Evolutionary conservation across 37 sponge, comb jelly and placozoan species (phyloP), one percentile per base, ranked within the genome.

Genomic region (Mnemiopsis leidyi): DNA sequence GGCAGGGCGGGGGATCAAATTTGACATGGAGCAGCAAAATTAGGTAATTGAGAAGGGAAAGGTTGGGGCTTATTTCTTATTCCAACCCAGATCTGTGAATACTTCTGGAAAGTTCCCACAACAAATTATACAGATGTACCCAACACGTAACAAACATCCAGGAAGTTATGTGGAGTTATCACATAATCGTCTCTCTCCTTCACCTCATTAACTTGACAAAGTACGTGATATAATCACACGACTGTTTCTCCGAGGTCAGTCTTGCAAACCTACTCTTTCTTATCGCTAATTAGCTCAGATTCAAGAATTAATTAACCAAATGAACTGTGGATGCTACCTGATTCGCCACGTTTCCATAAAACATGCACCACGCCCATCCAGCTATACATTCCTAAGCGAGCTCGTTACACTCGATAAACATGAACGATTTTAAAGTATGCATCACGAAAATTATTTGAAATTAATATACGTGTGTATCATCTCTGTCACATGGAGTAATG

Each of bases 361-460:
- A 32, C 79, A 77, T 77, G 79, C 79, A 77, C 79, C 79, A 77
- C 79, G 79, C 79, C 79, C 32, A 34, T 13, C 36, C 3, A 33
- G 1, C 26, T 34, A 77, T 77, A 77, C 20, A 31, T 77, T 77
- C 79, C 34, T 48, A 33, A 28, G 79, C 18, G 61, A 18, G 61
- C 32, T 34, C 79, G 26, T 77, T 77, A 77, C 79, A 77, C 79
- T 31, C 18, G 20, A 16, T 77, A 32, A 77, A 77, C 79, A 32
- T 77, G 79, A 77, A 77, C 35, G 32, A 34, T 77, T 77, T 77
- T 77, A 77, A 77, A 77, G 32, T 33, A 77, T 77, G 79, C 79
- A 77, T 32, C 26, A 9, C 79, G 79, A 77, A 77, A 77, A 32
- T 48, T 48, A 48, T 48, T 48, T 48, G 61, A 48, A 48, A 48